Base-by-base conservation (phyloP, 2,113 vertebrate species). In the Ondatra zibethicus region DNA sequence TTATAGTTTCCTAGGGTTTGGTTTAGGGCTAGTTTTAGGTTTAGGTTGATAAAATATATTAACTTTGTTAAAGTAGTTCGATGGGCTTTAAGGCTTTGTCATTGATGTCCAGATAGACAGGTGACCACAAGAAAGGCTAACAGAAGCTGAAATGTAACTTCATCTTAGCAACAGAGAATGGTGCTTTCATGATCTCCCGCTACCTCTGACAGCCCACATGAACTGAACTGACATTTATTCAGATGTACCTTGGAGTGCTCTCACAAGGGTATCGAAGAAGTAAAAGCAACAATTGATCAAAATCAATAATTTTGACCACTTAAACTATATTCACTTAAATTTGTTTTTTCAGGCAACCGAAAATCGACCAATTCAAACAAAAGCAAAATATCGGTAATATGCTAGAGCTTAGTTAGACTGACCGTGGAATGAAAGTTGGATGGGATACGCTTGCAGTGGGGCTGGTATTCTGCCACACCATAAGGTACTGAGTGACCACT, bases 311-410 rank as follows among this genome's bases (percentile, higher is more conserved):
- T 81, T 19, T 88, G n/a, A 63, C 61, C 21, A 87, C 45, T 76
- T 14, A 77, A 52, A 80, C 3, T 66, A 50, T 45, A 70, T 75
- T 90, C 12, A 77, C 42, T 66, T 95, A 77, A 85, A 72, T 77
- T 96, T 93, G 12, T 42, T 89, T 92, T 92, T 94, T 23, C 11
- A 93, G 65, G 6, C 14, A 94, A 45, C 39, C 42, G 3, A 63
- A 21, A 85, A 86, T 89, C 58, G 81, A 61, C 3, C 6, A 90
- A 80, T 88, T 88, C 1, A 65, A 91, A 36, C 89, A 76, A 88
- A 87, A 78, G n/a, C 1, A 70, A 95, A 93, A 52, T 91, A n/a
- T 23, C 42, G n/a, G 68, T n/a, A 66, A 66, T 66, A 12, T 66
- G 7, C 17, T 47, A 63, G 1, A 12, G 5, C 72, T 75, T 50